Evolutionary conservation across 1,140 invertebrate genomes (phyloP).

Genomic region (Heliconius hermathena): DNA sequence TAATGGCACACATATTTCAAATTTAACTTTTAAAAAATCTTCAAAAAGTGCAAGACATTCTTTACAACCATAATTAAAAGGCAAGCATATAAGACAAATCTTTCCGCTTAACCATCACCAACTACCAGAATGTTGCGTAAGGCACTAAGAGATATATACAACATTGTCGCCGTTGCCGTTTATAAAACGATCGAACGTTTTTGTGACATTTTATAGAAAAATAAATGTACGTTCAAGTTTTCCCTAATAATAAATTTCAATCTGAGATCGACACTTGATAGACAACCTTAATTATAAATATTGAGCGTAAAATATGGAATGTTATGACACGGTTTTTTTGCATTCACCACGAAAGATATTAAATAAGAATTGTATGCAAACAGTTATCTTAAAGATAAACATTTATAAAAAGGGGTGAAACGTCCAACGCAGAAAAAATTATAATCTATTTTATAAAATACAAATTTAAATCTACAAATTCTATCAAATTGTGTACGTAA

Average conservation of each 20-base stretch:
- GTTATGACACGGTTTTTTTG: constrained; percentile 49
- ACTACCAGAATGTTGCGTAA: constrained; percentile 60
- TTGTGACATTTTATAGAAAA: constrained; percentile 63
- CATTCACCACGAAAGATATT: constrained; percentile 37
- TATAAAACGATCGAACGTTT: constrained; percentile 55
- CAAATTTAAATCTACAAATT: not conserved
- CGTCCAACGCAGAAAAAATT: constrained; percentile 18
- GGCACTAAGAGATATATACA: constrained; percentile 76
- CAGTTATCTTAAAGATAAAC: not conserved
- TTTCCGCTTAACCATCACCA: constrained; percentile 59
- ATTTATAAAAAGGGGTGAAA: constrained; percentile 21
- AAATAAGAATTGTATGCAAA: constrained; percentile 23
- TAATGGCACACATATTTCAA: constrained; percentile 78
- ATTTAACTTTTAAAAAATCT: constrained; percentile 62
- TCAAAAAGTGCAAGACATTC: constrained; percentile 46
- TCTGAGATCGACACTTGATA: constrained; percentile 79
- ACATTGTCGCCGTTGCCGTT: constrained; percentile 54
- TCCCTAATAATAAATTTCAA: constrained; percentile 79
- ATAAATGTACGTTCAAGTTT: constrained; percentile 67
- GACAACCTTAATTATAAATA: constrained; percentile 73
- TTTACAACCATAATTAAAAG: constrained; percentile 41
- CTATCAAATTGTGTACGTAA: not conserved
- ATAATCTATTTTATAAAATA: not conserved
- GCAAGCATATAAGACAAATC: constrained; percentile 49
- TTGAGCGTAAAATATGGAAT: constrained; percentile 64